Evolutionary conservation across 92 coral and sea anemone species (phyloP), one percentile per base, ranked within the genome.

Genomic region (Porites lobata): DNA sequence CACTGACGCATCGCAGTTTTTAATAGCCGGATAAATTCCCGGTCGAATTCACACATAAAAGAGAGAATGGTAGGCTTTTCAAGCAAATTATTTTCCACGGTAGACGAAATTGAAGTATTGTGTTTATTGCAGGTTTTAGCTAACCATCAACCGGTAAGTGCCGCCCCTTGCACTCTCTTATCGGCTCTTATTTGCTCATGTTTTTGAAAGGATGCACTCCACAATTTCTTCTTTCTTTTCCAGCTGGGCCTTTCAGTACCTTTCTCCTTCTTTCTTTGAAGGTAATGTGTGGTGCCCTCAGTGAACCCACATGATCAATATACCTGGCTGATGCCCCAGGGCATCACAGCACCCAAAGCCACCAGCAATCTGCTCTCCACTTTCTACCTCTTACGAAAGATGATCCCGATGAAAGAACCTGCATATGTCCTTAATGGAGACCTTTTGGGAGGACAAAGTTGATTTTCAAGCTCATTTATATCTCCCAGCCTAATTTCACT

Each of bases 241-340:
- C 87, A 57, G 80, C 87, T 72, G 87, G 72, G 52, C 87, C 80
- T 72, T 57, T 80, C 19, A 85, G 69, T 4, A 85, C 89, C n/a
- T 85, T 85, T 19, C 66, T 52, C 19, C 69, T 53, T 26, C 83
- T 19, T 3, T 76, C 24, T 69, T 77, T 61, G 2, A 53, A 17
- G 1, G 84, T 20, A 9, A 66, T 61, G 7, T 76, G 77, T 38
- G 22, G 50, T 66, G 84, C 89, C 29, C 52, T 69, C 2, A 26
- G n/a, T 26, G 74, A 69, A 3, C 32, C 74, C 15, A 69, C 74
- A 29, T 69, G 74, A 7, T 69, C 50, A 11, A 9, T 29, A 18
- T 69, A 69, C 20, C 15, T 29, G 24, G 51, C 14, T 26, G 74
- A 69, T 69, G 74, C 50, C 13, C 74, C 74, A 24, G 50, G 26